These are phyloP conservation scores for Matsumyia berberina DNA, from an alignment of 2,888 invertebrate genomes.

Conservation along the genomic window DNA sequence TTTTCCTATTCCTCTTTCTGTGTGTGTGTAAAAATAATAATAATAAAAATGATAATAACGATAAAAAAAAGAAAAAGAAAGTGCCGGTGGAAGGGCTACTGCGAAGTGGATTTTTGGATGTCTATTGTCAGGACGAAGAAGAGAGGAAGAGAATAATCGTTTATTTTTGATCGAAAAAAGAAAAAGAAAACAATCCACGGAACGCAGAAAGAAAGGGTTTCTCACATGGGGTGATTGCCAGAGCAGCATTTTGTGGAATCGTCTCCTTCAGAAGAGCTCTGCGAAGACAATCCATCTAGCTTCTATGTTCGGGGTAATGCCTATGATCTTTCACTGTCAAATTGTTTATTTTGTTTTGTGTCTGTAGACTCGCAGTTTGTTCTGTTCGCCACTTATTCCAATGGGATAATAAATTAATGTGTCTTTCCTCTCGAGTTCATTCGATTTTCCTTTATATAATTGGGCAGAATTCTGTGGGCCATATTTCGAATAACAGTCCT, in stretches of 20 bases:
- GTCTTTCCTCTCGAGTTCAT: constrained; percentile 7
- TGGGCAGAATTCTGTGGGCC: neutral
- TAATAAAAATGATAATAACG: constrained; percentile 69
- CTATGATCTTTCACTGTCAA: constrained; percentile 44
- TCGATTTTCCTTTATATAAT: constrained; percentile 17
- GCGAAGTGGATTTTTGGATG: constrained; percentile 56
- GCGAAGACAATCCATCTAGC: neutral
- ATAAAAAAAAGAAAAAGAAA: constrained; percentile 56
- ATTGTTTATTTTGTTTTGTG: constrained; percentile 17
- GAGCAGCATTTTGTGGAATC: neutral
- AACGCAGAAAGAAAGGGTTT: neutral
- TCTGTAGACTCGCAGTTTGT: constrained; percentile 1
- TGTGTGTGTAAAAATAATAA: constrained; percentile 55
- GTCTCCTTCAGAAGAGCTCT: no score
- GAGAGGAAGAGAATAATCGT: constrained; percentile 48
- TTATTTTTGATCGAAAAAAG: constrained; percentile 46
- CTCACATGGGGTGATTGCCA: no score
- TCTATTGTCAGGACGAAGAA: constrained; percentile 48
- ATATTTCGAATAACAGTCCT: neutral
- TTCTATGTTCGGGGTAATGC: constrained; percentile 13
- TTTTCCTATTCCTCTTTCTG: constrained; percentile 13
- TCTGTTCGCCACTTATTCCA: constrained; percentile 27
- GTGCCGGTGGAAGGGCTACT: constrained; percentile 25
- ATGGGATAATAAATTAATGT: constrained; percentile 44
- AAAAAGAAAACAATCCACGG: constrained; percentile 25